Evolutionary conservation across 2,797 vertebrate genomes (phyloP), one percentile per base, ranked within the genome.

Genomic region (Darevskia nairensis): DNA sequence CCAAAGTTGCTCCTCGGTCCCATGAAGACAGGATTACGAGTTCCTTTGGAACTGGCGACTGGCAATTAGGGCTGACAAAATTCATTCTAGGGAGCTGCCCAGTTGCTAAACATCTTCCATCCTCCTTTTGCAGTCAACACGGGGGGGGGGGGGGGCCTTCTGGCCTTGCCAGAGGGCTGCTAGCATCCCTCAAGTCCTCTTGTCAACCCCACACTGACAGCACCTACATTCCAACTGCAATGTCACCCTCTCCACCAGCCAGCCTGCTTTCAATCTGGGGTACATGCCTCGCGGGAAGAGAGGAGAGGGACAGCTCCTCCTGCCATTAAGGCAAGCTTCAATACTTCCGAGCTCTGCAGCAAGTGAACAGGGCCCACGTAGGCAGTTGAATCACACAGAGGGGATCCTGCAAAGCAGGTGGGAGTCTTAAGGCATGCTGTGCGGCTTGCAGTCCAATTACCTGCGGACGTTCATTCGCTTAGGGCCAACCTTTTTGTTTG

Each of bases 371-470:
- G 7, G n/a, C 59, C 55, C 1, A 2, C 2, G 8, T 3, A 44
- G 27, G 19, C 35, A 1, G 3, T 1, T 74, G 23, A 68, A 85
- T 82, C 59, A 9, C 29, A 41, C 15, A 9, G 19, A 8, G n/a
- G 41, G 1, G 64, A 8, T 29, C 66, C n/a, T 3, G 44, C 84
- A 35, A 64, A 39, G 59, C 44, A 50, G 2, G 15, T 82, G 39
- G 85, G 66, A 2, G 29, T 27, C 29, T 39, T 80, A 3, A 35
- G 3, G 0, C 39, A 3, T 68, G 0, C 0, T 0, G n/a, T 64
- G 15, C 1, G 0, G 0, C 23, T 77, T 25, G 81, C 61, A 41
- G 29, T 4, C 66, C 64, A 84, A 41, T 25, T n/a, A 25, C 91
- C 91, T 90, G 87, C 0, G 39, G 25, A 8, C 13, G 64, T 82